Percentiles rank a stretch among this genome's conserved stretches.
Evolutionary conservation across 2,888 invertebrate genomes (phyloP).

Genomic region (Cepaea hortensis): DNA sequence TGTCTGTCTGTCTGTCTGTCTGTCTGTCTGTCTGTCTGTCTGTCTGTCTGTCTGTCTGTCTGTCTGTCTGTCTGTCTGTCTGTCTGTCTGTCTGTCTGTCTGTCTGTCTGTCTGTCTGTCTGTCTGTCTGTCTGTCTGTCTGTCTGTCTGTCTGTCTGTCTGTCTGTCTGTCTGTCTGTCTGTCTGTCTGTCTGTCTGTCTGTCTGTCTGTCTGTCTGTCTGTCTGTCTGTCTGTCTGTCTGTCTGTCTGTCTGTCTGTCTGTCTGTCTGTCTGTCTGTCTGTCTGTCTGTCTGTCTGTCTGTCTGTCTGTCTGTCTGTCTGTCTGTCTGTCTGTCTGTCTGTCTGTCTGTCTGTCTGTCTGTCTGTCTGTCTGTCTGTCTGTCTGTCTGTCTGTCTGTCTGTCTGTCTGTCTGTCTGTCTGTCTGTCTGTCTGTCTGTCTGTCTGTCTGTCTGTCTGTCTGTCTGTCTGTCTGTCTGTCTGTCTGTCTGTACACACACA

Average conservation of each 20-base stretch:
- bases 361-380: conserved; percentile 32
- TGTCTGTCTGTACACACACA: background rate
- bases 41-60: conserved; percentile 37
- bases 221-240: conserved; percentile 29
- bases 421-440: conserved; percentile 24
- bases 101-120: conserved; percentile 39
- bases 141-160: conserved; percentile 21
- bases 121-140: conserved; percentile 35
- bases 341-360: conserved; percentile 24
- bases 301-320: conserved; percentile 36
- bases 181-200: conserved; percentile 37
- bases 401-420: conserved; percentile 31
- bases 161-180: conserved; percentile 34
- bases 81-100: conserved; percentile 24
- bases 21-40: conserved; percentile 32
- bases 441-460: conserved; percentile 39
- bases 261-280: conserved; percentile 36
- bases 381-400: conserved; percentile 37
- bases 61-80: conserved; percentile 31
- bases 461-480: conserved; percentile 35
- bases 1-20: conserved; percentile 24
- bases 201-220: conserved; percentile 26
- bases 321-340: conserved; percentile 35
- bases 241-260: conserved; percentile 37
- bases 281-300: conserved; percentile 21